Conservation (phyloP, 2,797 vertebrate genomes). For the Chaetodon trifasciatus region DNA sequence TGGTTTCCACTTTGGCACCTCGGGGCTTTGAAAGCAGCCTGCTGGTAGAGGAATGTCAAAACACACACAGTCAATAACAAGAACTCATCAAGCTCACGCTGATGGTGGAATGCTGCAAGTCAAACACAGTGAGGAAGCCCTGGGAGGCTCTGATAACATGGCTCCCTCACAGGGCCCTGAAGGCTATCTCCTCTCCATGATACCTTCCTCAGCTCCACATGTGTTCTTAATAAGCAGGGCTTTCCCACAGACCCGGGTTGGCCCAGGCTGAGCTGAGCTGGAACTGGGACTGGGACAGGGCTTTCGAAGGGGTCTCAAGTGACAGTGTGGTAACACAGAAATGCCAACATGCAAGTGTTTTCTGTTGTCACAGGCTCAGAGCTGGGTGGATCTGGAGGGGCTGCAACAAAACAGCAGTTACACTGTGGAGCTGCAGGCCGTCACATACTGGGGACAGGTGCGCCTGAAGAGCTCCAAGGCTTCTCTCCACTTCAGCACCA, state of each 20-base stretch:
- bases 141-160: constrained; percentile 81
- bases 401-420: constrained; percentile 91
- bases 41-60: constrained; percentile 85
- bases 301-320: constrained; percentile 65
- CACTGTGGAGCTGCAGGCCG: constrained; percentile 92
- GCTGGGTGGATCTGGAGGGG: constrained; percentile 89
- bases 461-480: constrained; percentile 94
- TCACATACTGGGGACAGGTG: constrained; percentile 94
- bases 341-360: constrained; percentile 57
- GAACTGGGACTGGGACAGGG: constrained; percentile 39
- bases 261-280: constrained; percentile 44
- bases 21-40: constrained; percentile 80
- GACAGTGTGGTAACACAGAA: constrained; percentile 61
- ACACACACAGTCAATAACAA: constrained; percentile 81
- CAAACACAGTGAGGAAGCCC: constrained; percentile 77
- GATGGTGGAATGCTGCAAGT: constrained; percentile 82
- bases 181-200: constrained; percentile 73
- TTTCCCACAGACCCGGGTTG: constrained; percentile 68
- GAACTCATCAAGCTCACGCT: constrained; percentile 81
- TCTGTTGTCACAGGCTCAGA: constrained; percentile 86
- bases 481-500: constrained; percentile 89
- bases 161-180: constrained; percentile 72
- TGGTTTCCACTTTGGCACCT: constrained; percentile 86
- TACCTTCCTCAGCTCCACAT: constrained; percentile 77
- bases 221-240: constrained; percentile 81